Evolutionary conservation across 1,140 invertebrate genomes (phyloP).

Genomic region (Drosophila suzukii): DNA sequence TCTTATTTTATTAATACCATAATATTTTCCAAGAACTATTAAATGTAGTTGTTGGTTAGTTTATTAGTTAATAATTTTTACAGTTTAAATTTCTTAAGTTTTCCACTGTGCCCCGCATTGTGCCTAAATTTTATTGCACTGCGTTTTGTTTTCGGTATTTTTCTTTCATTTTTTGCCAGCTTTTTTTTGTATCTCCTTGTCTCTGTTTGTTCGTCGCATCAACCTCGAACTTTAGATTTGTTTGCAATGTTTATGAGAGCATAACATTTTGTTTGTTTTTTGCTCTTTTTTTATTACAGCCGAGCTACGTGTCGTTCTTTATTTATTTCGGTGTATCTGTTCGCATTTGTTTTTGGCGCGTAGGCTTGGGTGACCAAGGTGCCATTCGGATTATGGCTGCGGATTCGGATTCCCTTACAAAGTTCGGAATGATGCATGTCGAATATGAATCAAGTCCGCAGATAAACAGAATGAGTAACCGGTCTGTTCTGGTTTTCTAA

Average conservation of each 20-base stretch:
- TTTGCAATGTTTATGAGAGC: slow-evolving; percentile 81
- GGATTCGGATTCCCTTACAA: slow-evolving; percentile 37
- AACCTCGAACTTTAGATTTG: slow-evolving; percentile 83
- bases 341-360: slow-evolving; percentile 31
- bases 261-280: slow-evolving; percentile 65
- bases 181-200: slow-evolving; percentile 20
- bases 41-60: too few species aligned
- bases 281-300: slow-evolving; percentile 29
- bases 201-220: slow-evolving; percentile 63
- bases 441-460: slow-evolving; percentile 18
- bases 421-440: slow-evolving; percentile 24
- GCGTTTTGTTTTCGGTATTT: slow-evolving; percentile 48
- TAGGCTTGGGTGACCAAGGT: slow-evolving; percentile 53
- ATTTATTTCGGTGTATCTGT: slow-evolving; percentile 39
- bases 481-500: not conserved
- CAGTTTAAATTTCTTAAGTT: not conserved
- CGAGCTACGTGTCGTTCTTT: slow-evolving; percentile 58
- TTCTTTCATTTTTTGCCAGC: slow-evolving; percentile 39
- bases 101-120: slow-evolving; percentile 38
- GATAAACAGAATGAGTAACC: slow-evolving; percentile 5
- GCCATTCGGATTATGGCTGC: slow-evolving; percentile 13
- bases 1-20: too few species aligned
- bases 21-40: too few species aligned
- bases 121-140: slow-evolving; percentile 75
- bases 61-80: not conserved